Conservation (phyloP, 2,797 vertebrate species). For the Telmatherina bonti region DNA sequence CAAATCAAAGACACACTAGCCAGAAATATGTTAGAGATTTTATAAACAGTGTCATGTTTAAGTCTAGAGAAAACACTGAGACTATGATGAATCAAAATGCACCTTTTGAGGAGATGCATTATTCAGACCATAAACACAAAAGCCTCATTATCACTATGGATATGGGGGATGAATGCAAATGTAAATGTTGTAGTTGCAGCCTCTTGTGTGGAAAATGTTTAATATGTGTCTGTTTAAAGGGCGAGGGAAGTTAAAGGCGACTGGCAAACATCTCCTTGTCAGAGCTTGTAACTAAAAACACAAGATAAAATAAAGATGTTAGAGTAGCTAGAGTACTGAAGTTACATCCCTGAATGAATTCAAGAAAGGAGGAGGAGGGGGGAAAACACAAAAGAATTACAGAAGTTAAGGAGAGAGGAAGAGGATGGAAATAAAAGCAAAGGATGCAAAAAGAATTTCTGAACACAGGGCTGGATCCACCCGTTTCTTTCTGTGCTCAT, state of each 20-base stretch:
- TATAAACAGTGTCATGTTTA: slow-evolving; percentile 17
- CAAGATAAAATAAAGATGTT: neutral
- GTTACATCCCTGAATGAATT: slow-evolving; percentile 23
- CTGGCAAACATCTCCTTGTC: slow-evolving; percentile 29
- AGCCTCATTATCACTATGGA: slow-evolving; percentile 13
- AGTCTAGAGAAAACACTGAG: slow-evolving; percentile 1
- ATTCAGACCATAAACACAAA: slow-evolving; percentile 4
- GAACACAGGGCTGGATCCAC: too few relatives aligned
- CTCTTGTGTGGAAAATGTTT: neutral
- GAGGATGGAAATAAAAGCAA: too few relatives aligned
- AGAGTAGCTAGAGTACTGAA: slow-evolving; percentile 1
- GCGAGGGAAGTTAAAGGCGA: slow-evolving; percentile 4
- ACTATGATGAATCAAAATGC: neutral
- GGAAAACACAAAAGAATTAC: neutral
- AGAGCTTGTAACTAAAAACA: slow-evolving; percentile 33
- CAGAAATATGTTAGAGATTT: slow-evolving; percentile 28
- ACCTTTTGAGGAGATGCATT: slow-evolving; percentile 4
- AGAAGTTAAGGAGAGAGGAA: neutral
- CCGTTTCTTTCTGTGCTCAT: slow-evolving; percentile 14
- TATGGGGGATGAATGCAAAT: neutral
- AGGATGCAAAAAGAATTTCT: neutral
- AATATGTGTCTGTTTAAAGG: neutral
- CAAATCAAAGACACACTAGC: slow-evolving; percentile 33
- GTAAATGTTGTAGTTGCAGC: neutral
- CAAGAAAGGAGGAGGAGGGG: neutral